phyloP scores from a whole-genome alignment of 2,113 vertebrate species.

The Malaclemys terrapin region DNA sequence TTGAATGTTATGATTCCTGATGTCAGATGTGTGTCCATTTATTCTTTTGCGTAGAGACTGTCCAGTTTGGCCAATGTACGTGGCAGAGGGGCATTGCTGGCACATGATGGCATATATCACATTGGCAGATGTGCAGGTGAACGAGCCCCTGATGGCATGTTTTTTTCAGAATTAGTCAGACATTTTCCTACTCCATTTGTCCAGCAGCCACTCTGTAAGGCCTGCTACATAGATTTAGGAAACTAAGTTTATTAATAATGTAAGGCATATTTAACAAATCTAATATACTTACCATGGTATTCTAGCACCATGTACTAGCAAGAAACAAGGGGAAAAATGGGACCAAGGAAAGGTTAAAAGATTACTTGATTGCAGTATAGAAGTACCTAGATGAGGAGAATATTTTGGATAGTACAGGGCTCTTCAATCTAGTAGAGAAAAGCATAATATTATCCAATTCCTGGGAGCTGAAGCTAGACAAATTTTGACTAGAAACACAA shows the following conservation, averaged over 20 bases:
- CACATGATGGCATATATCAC: no score
- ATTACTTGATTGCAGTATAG: accelerated
- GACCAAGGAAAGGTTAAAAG: neutral
- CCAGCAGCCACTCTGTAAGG: neutral
- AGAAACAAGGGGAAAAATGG: neutral
- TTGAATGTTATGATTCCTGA: no score
- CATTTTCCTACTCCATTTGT: neutral
- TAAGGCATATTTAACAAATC: neutral
- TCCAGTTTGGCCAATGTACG: no score
- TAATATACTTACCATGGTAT: neutral
- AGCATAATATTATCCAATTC: neutral
- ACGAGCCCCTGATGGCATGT: no score
- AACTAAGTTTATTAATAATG: neutral
- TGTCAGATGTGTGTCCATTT: no score
- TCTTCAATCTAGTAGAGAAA: neutral
- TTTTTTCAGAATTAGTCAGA: neutral
- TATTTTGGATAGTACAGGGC: neutral
- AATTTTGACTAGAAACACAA: neutral
- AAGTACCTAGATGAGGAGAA: neutral
- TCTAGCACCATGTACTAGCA: neutral
- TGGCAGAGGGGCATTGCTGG: no score
- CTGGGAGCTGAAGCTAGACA: neutral
- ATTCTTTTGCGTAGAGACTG: no score
- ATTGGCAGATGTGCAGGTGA: no score
- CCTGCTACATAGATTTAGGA: neutral